These are phyloP conservation scores for Pipistrellus kuhlii DNA, from an alignment of 2,797 vertebrate species.

Conservation along the genomic window DNA sequence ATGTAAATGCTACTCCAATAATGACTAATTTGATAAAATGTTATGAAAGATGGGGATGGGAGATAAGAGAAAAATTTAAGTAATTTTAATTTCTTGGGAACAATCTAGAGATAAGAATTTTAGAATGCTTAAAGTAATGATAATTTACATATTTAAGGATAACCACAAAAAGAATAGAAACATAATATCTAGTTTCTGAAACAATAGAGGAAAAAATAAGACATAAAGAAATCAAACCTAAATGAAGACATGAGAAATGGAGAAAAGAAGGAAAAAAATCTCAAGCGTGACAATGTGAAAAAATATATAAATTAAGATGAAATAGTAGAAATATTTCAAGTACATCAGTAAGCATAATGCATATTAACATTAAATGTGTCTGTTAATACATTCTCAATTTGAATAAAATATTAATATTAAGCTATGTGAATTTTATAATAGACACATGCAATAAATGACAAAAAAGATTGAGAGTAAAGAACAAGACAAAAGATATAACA, in stretches of 20 bases:
- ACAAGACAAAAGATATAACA: background rate
- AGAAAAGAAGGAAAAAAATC: slow-evolving; percentile 37
- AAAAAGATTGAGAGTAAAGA: slow-evolving; percentile 52
- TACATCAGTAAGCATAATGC: slow-evolving; percentile 21
- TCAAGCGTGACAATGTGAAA: background rate
- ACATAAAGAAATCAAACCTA: background rate
- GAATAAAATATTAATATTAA: slow-evolving; percentile 62
- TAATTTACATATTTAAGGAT: background rate
- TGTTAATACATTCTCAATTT: slow-evolving; percentile 22
- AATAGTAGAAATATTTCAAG: slow-evolving; percentile 57
- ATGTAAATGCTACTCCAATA: background rate
- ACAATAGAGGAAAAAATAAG: background rate
- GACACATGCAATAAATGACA: slow-evolving; percentile 54
- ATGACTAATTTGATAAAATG: background rate
- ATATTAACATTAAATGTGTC: slow-evolving; percentile 46
- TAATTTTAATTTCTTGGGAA: background rate
- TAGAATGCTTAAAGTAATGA: background rate
- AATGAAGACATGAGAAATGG: background rate
- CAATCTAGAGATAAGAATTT: background rate
- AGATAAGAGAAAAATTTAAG: background rate
- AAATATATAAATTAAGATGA: slow-evolving; percentile 8
- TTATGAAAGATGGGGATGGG: background rate
- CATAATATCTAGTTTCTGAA: slow-evolving; percentile 26
- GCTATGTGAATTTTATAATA: slow-evolving; percentile 67
- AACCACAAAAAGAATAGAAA: background rate